A percentile compares a stretch with the other conserved stretches of the same genome.
phyloP scores from a whole-genome alignment of 2,113 vertebrate species.

The Corythoichthys haematopterus region DNA sequence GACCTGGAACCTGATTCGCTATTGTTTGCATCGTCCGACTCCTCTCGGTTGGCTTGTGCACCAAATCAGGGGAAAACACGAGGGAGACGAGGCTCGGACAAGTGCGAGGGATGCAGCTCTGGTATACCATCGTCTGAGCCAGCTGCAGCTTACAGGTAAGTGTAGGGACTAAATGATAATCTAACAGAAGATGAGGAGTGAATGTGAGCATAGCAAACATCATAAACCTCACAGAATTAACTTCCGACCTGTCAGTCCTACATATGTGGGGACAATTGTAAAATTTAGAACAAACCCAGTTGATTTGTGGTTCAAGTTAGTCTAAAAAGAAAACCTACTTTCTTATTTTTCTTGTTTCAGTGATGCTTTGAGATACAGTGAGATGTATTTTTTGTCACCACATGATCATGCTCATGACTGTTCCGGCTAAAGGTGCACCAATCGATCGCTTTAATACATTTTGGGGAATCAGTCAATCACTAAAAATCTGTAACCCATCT shows the following conservation, averaged over 20 bases:
- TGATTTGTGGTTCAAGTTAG: background rate
- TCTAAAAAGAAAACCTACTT: background rate
- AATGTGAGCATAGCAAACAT: too few relatives aligned
- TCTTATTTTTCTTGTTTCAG: background rate
- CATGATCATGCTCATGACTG: too few relatives aligned
- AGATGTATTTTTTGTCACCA: too few relatives aligned
- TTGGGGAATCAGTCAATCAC: too few relatives aligned
- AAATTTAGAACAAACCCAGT: background rate
- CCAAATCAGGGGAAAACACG: slow-evolving; percentile 82
- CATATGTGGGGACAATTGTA: too few relatives aligned
- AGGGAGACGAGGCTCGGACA: slow-evolving; percentile 88
- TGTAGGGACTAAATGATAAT: too few relatives aligned
- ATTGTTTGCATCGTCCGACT: slow-evolving; percentile 85
- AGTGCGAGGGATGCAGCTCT: slow-evolving; percentile 86
- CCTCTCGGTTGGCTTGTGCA: slow-evolving; percentile 90
- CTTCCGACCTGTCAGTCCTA: too few relatives aligned
- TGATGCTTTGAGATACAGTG: background rate
- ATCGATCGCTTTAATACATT: too few relatives aligned
- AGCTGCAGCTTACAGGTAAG: slow-evolving; percentile 91
- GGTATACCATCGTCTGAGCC: slow-evolving; percentile 89
- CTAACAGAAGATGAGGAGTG: too few relatives aligned
- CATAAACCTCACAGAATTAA: too few relatives aligned
- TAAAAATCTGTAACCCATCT: too few relatives aligned
- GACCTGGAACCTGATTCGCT: slow-evolving; percentile 94
- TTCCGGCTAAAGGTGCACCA: too few relatives aligned